Percentiles rank a stretch among this genome's conserved stretches.
These are phyloP conservation scores for Thoracochromis brauschi DNA, from an alignment of 2,113 vertebrate species.

Conservation along the genomic window DNA sequence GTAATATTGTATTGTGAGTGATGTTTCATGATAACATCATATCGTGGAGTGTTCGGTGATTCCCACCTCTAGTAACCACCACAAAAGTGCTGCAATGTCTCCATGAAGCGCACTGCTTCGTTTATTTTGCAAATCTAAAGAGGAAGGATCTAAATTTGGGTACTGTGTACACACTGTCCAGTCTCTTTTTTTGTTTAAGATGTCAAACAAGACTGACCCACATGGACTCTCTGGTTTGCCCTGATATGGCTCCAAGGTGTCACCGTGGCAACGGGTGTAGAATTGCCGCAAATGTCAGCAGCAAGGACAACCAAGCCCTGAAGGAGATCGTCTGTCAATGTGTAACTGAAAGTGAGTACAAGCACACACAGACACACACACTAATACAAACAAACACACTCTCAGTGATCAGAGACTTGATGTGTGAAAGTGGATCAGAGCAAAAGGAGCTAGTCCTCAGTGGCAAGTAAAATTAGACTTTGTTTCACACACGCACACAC, in stretches of 20 bases:
- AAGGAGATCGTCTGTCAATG: constrained; percentile 24
- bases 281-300: constrained; percentile 27
- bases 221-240: constrained; percentile 19
- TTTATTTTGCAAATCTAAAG: background rate
- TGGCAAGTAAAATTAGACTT: constrained; percentile 36
- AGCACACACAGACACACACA: background rate
- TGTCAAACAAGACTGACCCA: constrained; percentile 36
- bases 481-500: background rate
- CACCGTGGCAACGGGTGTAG: constrained; percentile 29
- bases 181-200: background rate
- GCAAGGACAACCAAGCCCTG: constrained; percentile 25
- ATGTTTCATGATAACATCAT: background rate
- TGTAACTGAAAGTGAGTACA: constrained; percentile 11
- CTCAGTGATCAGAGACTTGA: background rate
- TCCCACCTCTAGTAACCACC: background rate
- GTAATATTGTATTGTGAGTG: background rate
- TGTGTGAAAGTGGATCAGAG: constrained; percentile 35
- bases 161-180: background rate
- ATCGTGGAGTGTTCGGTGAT: background rate
- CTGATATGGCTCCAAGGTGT: constrained; percentile 37
- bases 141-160: background rate
- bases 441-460: background rate
- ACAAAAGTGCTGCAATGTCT: background rate
- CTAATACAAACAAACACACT: background rate
- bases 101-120: background rate